phyloP scores from a whole-genome alignment of 2,888 invertebrate species.

The Cyclophora albipunctata region DNA sequence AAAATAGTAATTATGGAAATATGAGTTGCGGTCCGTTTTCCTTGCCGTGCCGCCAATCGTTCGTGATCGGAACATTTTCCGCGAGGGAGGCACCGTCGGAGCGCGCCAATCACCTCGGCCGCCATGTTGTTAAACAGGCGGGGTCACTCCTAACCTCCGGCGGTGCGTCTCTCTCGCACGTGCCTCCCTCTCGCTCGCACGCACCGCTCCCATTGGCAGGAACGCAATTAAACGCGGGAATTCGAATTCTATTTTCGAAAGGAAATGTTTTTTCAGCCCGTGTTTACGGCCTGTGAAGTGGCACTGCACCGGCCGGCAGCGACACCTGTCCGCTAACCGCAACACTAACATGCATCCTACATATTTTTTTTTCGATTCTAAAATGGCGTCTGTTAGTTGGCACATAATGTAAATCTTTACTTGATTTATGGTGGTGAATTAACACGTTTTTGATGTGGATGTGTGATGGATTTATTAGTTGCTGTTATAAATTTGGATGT shows the following conservation, averaged over 20 bases:
- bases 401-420: conserved; percentile 57
- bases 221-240: conserved; percentile 72
- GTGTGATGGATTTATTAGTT: conserved; percentile 64
- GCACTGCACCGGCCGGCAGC: conserved; percentile 38
- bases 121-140: conserved; percentile 81
- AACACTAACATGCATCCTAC: too few species aligned
- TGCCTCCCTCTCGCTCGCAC: conserved; percentile 47
- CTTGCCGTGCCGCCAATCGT: conserved; percentile 21
- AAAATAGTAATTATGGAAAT: conserved; percentile 5
- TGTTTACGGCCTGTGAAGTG: conserved; percentile 43
- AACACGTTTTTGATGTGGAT: conserved; percentile 51
- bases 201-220: conserved; percentile 60
- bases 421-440: conserved; percentile 60
- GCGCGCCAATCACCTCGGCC: conserved; percentile 77
- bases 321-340: conserved; percentile 42
- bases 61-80: conserved; percentile 41
- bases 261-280: conserved; percentile 69
- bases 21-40: conserved; percentile 31
- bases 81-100: conserved; percentile 46
- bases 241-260: conserved; percentile 73
- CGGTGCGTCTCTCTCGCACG: conserved; percentile 40
- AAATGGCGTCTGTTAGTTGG: conserved; percentile 34
- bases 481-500: conserved; percentile 51
- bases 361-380: conserved; percentile 1
- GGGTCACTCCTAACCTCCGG: conserved; percentile 53